These are phyloP conservation scores for Agelaius tricolor DNA, from an alignment of 2,113 vertebrate genomes.

Conservation along the genomic window DNA sequence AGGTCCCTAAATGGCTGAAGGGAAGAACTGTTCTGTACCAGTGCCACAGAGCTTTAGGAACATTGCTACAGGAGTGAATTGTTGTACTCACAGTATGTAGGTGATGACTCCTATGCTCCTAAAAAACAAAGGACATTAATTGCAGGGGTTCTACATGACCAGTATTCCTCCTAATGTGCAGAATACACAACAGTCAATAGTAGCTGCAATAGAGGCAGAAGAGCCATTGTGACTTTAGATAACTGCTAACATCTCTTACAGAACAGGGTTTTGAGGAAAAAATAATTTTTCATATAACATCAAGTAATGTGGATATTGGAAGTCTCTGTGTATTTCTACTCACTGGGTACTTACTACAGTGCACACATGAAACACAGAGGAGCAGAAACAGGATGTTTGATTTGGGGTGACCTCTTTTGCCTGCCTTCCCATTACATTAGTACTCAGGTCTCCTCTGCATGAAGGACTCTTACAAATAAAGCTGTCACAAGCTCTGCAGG, in stretches of 20 bases:
- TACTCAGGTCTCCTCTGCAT: background rate
- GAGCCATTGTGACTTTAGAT: background rate
- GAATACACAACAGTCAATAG: background rate
- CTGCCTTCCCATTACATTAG: background rate
- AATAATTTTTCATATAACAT: background rate
- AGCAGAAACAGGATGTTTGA: background rate
- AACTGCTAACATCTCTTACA: background rate
- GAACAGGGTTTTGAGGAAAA: background rate
- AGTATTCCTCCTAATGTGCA: background rate
- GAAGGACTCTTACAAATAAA: background rate
- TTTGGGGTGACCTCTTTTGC: background rate
- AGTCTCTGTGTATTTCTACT: background rate
- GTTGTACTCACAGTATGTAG: conserved; percentile 93
- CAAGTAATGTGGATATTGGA: background rate
- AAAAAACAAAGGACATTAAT: conserved; percentile 63
- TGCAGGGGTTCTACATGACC: background rate
- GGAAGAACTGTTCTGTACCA: background rate
- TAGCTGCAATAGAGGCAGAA: background rate
- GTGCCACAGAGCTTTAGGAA: background rate
- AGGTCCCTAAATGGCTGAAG: background rate
- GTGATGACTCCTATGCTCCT: conserved; percentile 99
- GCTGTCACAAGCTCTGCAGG: background rate
- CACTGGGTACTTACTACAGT: background rate
- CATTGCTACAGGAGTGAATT: background rate
- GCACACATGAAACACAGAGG: background rate